Evolutionary conservation across 2,888 invertebrate genomes (phyloP), one percentile per base, ranked within the genome.

Genomic region (Drosophila fungiperda): DNA sequence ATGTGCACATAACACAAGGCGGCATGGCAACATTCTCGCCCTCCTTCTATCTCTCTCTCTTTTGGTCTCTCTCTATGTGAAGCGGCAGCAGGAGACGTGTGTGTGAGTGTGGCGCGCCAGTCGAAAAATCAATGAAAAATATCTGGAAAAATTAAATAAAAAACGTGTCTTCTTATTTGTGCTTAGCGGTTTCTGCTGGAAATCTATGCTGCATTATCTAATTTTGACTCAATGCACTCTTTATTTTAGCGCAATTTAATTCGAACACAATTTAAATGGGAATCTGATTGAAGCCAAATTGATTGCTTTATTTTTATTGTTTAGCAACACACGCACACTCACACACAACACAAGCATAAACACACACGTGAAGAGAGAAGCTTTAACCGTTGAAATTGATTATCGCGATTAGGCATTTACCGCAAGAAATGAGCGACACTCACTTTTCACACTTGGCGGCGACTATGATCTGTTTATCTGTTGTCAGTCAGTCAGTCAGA

Each of bases 51-150:
- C 33, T 29, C 67, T 15, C 60, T 61, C 26, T 55, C 52, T 53
- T 57, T 49, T 54, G 20, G 50, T 48, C 33, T 29, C 49, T 36
- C 36, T 42, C 38, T 53, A 9, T 61, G 53, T 61, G 29, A 29
- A 61, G 64, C 61, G 58, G 45, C 63, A 45, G 64, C 62, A 71
- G 74, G 74, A 82, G 74, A n/a, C n/a, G 55, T 29, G n/a, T 23
- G 12, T 48, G 67, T 68, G 85, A 78, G 79, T 78, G 69, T 69
- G 77, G 67, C 85, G 84, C 84, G 88, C 80, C 81, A 83, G 86
- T 68, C 78, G 86, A 87, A 87, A 87, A 87, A 87, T 87, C 87
- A 87, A 87, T 87, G 87, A 87, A 87, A 87, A 88, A 87, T 87
- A 90, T 90, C 73, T 86, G 87, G 54, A 85, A 90, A 89, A 87